A percentile compares a stretch with the other conserved stretches of the same genome.
Conservation (phyloP, 2,888 invertebrate genomes). For the Ichneumoninae sp. region DNA sequence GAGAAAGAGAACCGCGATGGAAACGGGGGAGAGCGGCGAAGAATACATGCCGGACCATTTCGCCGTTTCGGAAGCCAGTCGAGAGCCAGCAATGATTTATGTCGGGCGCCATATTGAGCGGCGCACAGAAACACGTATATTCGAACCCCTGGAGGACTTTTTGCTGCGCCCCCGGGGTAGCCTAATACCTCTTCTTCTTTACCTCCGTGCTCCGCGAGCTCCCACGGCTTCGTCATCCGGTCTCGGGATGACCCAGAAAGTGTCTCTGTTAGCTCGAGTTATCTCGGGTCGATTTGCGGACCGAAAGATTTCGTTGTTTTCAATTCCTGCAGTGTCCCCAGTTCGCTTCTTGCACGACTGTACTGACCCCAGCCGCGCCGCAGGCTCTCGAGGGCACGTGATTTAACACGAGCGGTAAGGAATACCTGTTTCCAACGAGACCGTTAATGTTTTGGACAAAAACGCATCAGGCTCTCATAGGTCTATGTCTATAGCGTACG, state of each 20-base stretch:
- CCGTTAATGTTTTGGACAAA: too few relatives aligned
- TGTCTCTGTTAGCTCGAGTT: background rate
- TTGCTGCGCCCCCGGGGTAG: slow-evolving; percentile 2
- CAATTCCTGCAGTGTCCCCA: background rate
- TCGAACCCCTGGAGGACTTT: slow-evolving; percentile 41
- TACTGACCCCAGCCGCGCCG: too few relatives aligned
- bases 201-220: slow-evolving; percentile 7
- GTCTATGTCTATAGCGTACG: too few relatives aligned
- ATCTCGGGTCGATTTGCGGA: background rate
- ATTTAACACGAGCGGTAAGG: too few relatives aligned
- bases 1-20: slow-evolving; percentile 51
- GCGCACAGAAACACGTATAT: slow-evolving; percentile 28
- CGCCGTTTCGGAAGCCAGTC: slow-evolving; percentile 60
- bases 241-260: slow-evolving; percentile 27
- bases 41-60: slow-evolving; percentile 51
- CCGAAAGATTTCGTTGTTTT: slow-evolving; percentile 12
- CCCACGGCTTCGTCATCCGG: slow-evolving; percentile 28
- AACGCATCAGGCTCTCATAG: too few relatives aligned
- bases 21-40: slow-evolving; percentile 54
- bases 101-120: slow-evolving; percentile 67
- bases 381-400: too few relatives aligned
- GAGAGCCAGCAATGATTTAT: slow-evolving; percentile 71
- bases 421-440: too few relatives aligned
- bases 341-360: background rate
- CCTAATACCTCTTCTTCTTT: slow-evolving; percentile 33